Conservation (phyloP, 2,888 invertebrate genomes). For the Volucella bombylans region DNA sequence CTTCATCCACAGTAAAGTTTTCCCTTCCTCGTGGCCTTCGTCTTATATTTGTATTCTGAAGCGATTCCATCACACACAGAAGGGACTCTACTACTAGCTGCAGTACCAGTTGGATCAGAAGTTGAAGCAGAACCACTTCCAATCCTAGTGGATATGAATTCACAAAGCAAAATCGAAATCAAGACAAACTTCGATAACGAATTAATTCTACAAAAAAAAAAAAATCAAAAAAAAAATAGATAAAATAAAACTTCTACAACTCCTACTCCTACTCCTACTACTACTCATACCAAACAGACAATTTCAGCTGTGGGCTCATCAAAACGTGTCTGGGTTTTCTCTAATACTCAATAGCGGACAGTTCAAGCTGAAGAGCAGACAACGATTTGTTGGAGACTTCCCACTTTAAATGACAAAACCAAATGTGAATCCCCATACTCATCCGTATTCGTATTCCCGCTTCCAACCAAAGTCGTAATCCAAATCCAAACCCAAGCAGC, state of each 20-base stretch:
- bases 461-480: background rate
- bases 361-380: background rate
- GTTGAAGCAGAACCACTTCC: background rate
- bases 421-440: background rate
- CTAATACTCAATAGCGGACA: background rate
- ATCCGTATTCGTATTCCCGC: background rate
- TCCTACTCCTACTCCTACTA: no score
- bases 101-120: background rate
- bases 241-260: constrained; percentile 29
- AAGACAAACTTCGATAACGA: constrained; percentile 62
- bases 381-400: constrained; percentile 16
- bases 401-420: background rate
- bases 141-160: constrained; percentile 21
- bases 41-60: background rate
- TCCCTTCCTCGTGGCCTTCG: constrained; percentile 10
- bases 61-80: constrained; percentile 46
- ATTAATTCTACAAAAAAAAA: constrained; percentile 52
- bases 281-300: constrained; percentile 5
- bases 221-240: no score
- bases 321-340: background rate
- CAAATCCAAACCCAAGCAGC: constrained; percentile 33
- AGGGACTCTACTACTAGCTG: constrained; percentile 18
- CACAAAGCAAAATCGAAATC: constrained; percentile 42
- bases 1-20: constrained; percentile 58
- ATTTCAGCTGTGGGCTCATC: constrained; percentile 8